Conservation (phyloP, 1,140 invertebrate species). For the Trichonephila clavipes region DNA sequence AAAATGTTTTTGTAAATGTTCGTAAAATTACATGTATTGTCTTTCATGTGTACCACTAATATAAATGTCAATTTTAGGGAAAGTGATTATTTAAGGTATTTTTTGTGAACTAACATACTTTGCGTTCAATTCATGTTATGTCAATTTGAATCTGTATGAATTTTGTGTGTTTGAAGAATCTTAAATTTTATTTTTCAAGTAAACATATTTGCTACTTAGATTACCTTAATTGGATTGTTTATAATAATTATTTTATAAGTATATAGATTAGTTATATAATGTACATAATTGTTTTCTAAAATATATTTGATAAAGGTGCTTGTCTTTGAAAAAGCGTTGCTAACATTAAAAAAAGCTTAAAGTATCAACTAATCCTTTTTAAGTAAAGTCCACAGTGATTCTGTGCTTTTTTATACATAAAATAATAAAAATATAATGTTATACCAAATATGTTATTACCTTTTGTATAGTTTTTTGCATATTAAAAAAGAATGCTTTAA, state of each 20-base stretch:
- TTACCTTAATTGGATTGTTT: too few relatives aligned
- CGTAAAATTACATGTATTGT: constrained; percentile 21
- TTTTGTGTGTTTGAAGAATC: neutral
- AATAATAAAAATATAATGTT: neutral
- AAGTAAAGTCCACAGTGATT: neutral
- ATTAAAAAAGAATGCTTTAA: too few relatives aligned
- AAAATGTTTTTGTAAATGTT: constrained; percentile 37
- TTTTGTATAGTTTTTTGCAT: too few relatives aligned
- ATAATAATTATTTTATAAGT: too few relatives aligned
- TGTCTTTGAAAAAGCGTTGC: too few relatives aligned
- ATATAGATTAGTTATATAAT: too few relatives aligned
- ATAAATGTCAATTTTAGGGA: constrained; percentile 18
- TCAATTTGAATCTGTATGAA: neutral
- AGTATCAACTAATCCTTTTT: too few relatives aligned
- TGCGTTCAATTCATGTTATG: neutral
- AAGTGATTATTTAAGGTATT: constrained; percentile 35
- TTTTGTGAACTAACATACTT: neutral
- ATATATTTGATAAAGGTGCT: too few relatives aligned
- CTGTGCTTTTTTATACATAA: neutral
- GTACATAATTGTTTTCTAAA: too few relatives aligned
- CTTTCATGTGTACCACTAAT: constrained; percentile 25
- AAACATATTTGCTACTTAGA: too few relatives aligned
- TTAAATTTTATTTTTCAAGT: neutral
- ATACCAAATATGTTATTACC: too few relatives aligned
- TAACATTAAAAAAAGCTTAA: too few relatives aligned